Conservation (phyloP, 2,888 invertebrate species). For the Volucella inflata region DNA sequence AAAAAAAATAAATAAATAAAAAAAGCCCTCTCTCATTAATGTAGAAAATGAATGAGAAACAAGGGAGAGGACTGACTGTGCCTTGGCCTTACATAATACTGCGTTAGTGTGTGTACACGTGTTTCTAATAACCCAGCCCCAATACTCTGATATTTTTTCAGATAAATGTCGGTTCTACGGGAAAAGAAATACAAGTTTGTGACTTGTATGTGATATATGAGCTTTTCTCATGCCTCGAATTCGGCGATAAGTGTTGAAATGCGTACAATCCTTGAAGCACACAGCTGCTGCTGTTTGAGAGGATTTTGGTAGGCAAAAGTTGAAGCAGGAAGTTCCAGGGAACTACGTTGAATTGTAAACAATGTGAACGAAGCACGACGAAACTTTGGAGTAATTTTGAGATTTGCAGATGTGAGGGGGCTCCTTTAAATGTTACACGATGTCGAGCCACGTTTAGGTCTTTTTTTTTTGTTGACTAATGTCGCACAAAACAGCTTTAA, state of each 20-base stretch:
- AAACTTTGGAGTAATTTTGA: conserved; percentile 19
- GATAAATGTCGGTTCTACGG: conserved; percentile 19
- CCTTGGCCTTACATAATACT: conserved; percentile 55
- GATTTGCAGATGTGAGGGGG: not conserved
- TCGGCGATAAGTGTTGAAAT: conserved; percentile 2
- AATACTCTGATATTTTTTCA: conserved; percentile 12
- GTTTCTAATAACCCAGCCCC: conserved; percentile 42
- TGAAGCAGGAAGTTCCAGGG: conserved; percentile 20
- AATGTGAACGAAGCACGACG: conserved; percentile 5
- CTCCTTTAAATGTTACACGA: conserved; percentile 38
- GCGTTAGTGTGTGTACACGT: conserved; percentile 58
- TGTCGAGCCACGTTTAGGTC: conserved; percentile 1
- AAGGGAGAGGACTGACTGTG: conserved; percentile 17
- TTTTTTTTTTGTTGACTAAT: conserved; percentile 17
- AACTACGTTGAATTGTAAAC: conserved; percentile 45
- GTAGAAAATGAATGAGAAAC: not conserved
- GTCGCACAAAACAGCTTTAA: conserved; percentile 22
- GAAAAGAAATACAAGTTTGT: conserved; percentile 16
- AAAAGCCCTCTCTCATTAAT: not conserved
- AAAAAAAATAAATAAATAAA: conserved; percentile 10
- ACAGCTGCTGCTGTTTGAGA: conserved; percentile 9
- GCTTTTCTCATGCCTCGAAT: conserved; percentile 28
- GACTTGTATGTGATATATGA: conserved; percentile 26
- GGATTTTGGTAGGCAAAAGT: conserved; percentile 1
- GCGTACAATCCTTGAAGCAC: conserved; percentile 12